phyloP scores from a whole-genome alignment of 2,888 invertebrate species.

The Entomobrya proxima region DNA sequence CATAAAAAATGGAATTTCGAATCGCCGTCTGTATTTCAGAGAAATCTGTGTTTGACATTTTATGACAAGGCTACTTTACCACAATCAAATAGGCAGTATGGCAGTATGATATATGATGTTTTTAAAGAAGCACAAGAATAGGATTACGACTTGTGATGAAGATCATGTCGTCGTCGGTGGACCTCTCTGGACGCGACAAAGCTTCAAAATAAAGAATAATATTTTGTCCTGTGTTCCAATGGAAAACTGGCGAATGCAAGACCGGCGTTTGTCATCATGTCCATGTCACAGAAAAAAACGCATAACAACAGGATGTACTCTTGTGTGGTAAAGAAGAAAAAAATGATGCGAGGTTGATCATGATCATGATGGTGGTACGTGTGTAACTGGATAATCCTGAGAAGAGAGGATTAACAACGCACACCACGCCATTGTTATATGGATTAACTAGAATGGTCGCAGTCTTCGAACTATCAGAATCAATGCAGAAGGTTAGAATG shows the following conservation, averaged over 20 bases:
- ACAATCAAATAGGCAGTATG: too few species aligned
- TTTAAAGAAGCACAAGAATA: too few species aligned
- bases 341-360: neutral
- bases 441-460: neutral
- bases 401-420: slow-evolving; percentile 49
- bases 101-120: too few species aligned
- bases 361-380: slow-evolving; percentile 29
- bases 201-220: neutral
- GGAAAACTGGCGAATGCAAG: too few species aligned
- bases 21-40: too few species aligned
- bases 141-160: neutral
- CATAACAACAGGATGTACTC: slow-evolving; percentile 21
- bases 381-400: slow-evolving; percentile 62
- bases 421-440: neutral
- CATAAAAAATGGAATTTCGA: neutral
- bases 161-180: neutral
- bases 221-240: too few species aligned
- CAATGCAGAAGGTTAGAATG: too few species aligned
- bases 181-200: neutral
- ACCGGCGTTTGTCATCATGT: slow-evolving; percentile 9
- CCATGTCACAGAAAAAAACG: slow-evolving; percentile 10
- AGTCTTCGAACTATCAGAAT: too few species aligned
- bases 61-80: too few species aligned
- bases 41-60: too few species aligned
- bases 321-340: neutral